Percentiles rank a stretch among this genome's conserved stretches.
Evolutionary conservation across 1,140 invertebrate species (phyloP).

Genomic region (Aphelinus certus): DNA sequence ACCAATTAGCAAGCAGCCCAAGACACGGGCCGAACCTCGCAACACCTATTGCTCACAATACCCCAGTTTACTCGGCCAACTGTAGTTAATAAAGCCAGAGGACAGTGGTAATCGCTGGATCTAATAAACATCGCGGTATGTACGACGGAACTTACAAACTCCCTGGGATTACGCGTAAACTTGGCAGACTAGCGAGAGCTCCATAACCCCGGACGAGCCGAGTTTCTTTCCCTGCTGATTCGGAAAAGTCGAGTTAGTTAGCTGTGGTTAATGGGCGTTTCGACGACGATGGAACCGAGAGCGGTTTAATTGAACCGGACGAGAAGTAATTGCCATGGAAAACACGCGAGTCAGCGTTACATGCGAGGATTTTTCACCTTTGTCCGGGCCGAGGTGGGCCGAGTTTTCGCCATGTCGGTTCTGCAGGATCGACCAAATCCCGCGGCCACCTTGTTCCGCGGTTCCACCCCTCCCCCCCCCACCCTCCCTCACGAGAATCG

Average conservation of each 20-base stretch:
- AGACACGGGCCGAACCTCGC: no score
- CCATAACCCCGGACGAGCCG: no score
- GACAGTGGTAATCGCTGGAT: not conserved
- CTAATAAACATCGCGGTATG: conserved; percentile 3
- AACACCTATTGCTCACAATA: no score
- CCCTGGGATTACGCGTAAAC: conserved; percentile 4
- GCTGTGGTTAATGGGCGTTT: conserved; percentile 18
- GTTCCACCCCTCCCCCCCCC: not conserved
- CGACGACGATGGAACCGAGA: conserved; percentile 51
- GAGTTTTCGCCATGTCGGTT: conserved; percentile 6
- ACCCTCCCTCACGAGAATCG: not conserved
- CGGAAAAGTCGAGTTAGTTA: no score
- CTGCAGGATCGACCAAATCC: not conserved
- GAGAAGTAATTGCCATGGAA: conserved; percentile 57
- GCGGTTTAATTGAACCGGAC: conserved; percentile 58
- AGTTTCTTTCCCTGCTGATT: no score
- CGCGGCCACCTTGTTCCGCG: not conserved
- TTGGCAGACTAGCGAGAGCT: not conserved
- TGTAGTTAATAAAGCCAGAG: no score
- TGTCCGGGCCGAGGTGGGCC: conserved; percentile 2
- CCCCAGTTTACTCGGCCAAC: no score
- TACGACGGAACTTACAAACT: conserved; percentile 10
- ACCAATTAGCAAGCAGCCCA: no score
- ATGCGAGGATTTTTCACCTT: conserved; percentile 1
- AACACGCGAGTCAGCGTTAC: conserved; percentile 29